Base-by-base conservation (phyloP, 2,797 vertebrate species). In the Hydrocynus forskahlii region DNA sequence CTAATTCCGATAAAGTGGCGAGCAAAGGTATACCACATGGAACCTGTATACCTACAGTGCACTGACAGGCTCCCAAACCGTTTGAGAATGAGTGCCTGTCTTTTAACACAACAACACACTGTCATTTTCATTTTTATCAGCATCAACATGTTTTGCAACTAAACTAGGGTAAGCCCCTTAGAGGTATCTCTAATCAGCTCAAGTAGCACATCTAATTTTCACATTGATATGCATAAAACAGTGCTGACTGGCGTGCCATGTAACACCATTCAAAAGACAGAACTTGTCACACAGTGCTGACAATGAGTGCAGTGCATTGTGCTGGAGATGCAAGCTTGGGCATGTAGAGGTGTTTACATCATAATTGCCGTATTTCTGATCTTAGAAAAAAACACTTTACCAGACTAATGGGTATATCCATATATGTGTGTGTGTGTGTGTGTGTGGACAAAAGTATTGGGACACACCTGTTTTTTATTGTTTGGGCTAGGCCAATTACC, bases 161-260 rank as follows among this genome's bases (percentile, higher is more conserved):
- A 48, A 78, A 21, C 52, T 3, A 8, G 19, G 6, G 21, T 29
- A 19, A 45, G 3, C 1, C 25, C 48, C 5, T 52, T 13, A 23
- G 43, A 69, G 67, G 43, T 38, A 17, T 72, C 50, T 35, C 50
- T 23, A 66, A 38, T 66, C 64, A 43, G 2, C 66, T 78, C 40
- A n/a, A 25, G 40, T 13, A 21, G 66, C n/a, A 69, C 45, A 55
- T 45, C 38, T 67, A 45, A 74, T 80, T 80, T 74, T 66, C 70
- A 80, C 78, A 67, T 57, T 40, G 12, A 29, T 16, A 12, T 57
- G 21, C 16, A 12, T 72, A 29, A 72, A 54, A 29, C 3, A 40
- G 45, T 52, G 70, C 40, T 45, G n/a, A 19, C 5, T 50, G 5
- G 29, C 54, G 29, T 10, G 40, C 63, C 29, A 43, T 45, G 35